Evolutionary conservation across 2,888 invertebrate species (phyloP), one percentile per base, ranked within the genome.

Genomic region (Eurytoma adleriae): DNA sequence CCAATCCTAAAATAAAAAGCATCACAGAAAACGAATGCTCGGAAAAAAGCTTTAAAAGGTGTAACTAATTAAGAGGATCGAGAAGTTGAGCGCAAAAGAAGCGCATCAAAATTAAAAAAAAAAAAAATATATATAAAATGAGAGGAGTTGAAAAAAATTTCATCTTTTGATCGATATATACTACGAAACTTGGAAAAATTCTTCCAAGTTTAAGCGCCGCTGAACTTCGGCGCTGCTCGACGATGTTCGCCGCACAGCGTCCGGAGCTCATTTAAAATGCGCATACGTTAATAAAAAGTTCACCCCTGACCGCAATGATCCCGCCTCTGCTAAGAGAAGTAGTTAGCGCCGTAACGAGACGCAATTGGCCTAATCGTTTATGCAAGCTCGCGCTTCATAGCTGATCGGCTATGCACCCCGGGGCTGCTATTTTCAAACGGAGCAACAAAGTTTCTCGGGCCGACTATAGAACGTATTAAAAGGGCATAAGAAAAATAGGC

Each of bases 401-500:
- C 54, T 57, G 20, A 76, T 76, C 52, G 27, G 62, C 12, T 69
- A 77, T 77, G 70, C 77, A 77, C 70, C 77, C 70, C 16, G 10
- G n/a, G n/a, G 2, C 30, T 12, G 48, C 20, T 69, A 70, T 64
- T 64, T 77, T 77, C 27, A 66, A 20, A 7, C 18, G 16, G 12
- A 14, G 61, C 72, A 78, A 78, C 72, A 78, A 78, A 72, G 72
- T 78, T 68, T 71, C 52, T 30, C 12, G 16, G 18, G n/a, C 7
- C 12, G 1, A 16, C 56, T 18, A 56, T 24, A 52, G 13, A 16
- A 14, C 2, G 20, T 30, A 40, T 10, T 10, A 10, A 10, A 40
- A 40, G 40, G 40, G 40, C 40, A 40, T 40, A 40, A 40, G 40
- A 40, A 40, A 40, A 40, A 7, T 40, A 10, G 40, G 10, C 10